A percentile compares a stretch with the other conserved stretches of the same genome.
Evolutionary conservation across 2,113 vertebrate species (phyloP).

Genomic region (Herpailurus yagouaroundi): DNA sequence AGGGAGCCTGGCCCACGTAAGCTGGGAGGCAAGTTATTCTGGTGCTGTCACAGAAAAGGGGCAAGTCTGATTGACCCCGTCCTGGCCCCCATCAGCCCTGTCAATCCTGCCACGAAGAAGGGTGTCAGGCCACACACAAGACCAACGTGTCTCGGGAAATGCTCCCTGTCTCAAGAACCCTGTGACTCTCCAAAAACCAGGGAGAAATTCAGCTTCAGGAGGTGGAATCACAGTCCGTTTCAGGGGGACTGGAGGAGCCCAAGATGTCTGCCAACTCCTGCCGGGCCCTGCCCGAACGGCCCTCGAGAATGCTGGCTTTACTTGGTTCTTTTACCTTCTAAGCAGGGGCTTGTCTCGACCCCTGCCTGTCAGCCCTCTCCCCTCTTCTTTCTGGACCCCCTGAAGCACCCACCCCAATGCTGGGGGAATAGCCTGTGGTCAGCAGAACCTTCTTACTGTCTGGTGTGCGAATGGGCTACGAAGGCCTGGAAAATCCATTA

Average conservation of each 20-base stretch:
- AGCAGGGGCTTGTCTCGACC: not conserved
- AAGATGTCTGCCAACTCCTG: not conserved
- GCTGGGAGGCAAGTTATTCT: not conserved
- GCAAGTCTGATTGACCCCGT: not conserved
- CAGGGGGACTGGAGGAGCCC: not conserved
- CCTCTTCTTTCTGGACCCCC: not conserved
- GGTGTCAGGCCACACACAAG: not conserved
- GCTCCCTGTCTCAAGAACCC: not conserved
- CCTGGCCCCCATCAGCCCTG: not conserved
- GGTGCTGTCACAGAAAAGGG: not conserved
- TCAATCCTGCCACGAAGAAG: not conserved
- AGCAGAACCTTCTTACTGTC: not conserved
- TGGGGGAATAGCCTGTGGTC: not conserved
- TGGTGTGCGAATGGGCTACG: not conserved
- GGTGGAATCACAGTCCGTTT: not conserved
- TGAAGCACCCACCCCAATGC: not conserved
- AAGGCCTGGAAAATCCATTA: conserved; percentile 67
- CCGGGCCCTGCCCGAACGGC: not conserved
- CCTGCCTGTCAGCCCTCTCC: not conserved
- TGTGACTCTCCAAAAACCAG: not conserved
- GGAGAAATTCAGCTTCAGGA: not conserved
- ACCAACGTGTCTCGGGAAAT: not conserved
- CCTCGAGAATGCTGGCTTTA: not conserved
- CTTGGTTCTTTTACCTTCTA: not conserved
- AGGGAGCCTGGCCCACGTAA: not conserved